Evolutionary conservation across 2,888 invertebrate species (phyloP).

Genomic region (Acanthosepion lycidas): DNA sequence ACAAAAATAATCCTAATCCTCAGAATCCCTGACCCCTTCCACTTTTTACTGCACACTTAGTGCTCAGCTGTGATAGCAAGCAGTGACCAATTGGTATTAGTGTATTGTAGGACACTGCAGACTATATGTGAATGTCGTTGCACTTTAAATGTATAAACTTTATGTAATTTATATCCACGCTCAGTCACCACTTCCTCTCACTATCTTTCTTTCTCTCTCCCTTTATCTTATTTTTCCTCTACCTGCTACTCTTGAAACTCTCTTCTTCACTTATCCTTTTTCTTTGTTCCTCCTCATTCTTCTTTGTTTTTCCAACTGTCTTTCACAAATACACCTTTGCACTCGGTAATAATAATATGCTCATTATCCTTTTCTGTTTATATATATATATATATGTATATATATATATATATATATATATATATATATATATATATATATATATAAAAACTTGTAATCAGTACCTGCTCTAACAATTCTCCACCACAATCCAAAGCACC

Average conservation of each 20-base stretch:
- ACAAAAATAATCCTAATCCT: neutral
- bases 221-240: neutral
- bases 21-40: neutral
- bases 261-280: neutral
- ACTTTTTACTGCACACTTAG: constrained; percentile 39
- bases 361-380: neutral
- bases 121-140: constrained; percentile 18
- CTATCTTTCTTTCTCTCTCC: neutral
- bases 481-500: neutral
- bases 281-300: neutral
- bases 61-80: constrained; percentile 46
- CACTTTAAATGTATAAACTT: constrained; percentile 25
- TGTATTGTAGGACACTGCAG: constrained; percentile 33
- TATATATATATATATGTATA: neutral
- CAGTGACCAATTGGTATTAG: constrained; percentile 33
- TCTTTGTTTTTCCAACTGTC: neutral
- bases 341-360: neutral
- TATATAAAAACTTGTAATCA: neutral
- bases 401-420: neutral
- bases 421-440: neutral
- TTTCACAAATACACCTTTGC: neutral
- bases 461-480: neutral
- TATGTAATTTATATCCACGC: constrained; percentile 11
- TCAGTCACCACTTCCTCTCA: neutral
- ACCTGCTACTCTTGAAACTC: neutral